These are phyloP conservation scores for Agelas oroides DNA, from an alignment of 37 sponge, comb jelly and placozoan species.

Conservation along the genomic window DNA sequence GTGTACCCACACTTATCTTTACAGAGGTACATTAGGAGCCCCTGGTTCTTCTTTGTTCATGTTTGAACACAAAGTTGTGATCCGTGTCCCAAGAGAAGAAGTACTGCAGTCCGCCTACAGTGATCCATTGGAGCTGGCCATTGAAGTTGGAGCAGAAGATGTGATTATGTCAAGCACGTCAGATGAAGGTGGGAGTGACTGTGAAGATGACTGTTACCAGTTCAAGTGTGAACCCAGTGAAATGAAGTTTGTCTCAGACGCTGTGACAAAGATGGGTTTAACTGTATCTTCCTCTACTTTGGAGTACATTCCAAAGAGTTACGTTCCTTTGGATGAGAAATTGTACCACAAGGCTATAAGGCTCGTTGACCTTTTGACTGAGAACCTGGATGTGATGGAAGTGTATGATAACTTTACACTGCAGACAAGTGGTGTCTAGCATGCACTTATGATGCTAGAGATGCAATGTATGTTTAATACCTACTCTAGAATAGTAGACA, in stretches of 20 bases:
- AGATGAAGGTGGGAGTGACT: conserved; percentile 2
- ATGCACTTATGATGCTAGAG: too few species aligned
- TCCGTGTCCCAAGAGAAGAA: conserved; percentile 30
- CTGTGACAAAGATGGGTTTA: conserved; percentile 14
- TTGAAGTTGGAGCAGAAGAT: conserved; percentile 84
- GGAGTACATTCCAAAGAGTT: conserved; percentile 50
- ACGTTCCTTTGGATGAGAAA: conserved; percentile 12
- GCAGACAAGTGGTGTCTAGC: too few species aligned
- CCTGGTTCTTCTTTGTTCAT: conserved; percentile 54
- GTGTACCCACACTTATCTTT: too few species aligned
- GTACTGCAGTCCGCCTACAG: not conserved
- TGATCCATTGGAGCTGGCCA: conserved; percentile 64
- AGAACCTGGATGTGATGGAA: conserved; percentile 58
- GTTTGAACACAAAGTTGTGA: conserved; percentile 58
- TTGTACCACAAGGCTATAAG: conserved; percentile 40
- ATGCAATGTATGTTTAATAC: too few species aligned
- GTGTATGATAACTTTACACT: conserved; percentile 58
- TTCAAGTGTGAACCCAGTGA: conserved; percentile 52
- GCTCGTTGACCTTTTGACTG: conserved; percentile 35
- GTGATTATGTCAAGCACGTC: not conserved
- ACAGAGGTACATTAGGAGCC: conserved; percentile 58
- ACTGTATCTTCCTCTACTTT: conserved; percentile 4
- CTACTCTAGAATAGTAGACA: too few species aligned
- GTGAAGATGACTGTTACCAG: conserved; percentile 12
- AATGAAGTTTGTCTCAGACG: conserved; percentile 20